A percentile compares a stretch with the other conserved stretches of the same genome.
These are phyloP conservation scores for Cenopis cana DNA, from an alignment of 2,888 invertebrate genomes.

Conservation along the genomic window DNA sequence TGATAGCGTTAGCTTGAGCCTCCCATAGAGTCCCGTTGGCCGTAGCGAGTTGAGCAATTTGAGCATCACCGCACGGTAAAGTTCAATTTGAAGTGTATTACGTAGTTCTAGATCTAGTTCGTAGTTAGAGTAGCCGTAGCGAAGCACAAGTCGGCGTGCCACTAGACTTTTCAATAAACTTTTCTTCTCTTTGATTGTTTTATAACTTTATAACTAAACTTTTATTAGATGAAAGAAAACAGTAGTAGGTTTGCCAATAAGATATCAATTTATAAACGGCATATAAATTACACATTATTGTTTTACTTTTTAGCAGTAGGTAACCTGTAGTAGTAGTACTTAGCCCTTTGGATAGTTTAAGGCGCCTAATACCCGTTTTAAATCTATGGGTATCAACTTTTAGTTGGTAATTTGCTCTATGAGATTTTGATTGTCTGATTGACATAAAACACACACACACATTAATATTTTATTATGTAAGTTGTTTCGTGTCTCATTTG, in stretches of 20 bases:
- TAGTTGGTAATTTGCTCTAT: constrained; percentile 18
- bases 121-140: constrained; percentile 55
- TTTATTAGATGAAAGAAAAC: background rate
- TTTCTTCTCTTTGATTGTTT: background rate
- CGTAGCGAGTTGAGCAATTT: constrained; percentile 74
- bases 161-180: constrained; percentile 24
- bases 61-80: constrained; percentile 82
- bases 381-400: background rate
- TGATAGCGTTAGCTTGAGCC: constrained; percentile 76
- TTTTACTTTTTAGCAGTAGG: constrained; percentile 1
- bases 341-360: background rate
- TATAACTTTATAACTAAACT: background rate
- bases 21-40: constrained; percentile 73
- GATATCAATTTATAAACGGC: background rate
- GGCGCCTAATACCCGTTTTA: constrained; percentile 10
- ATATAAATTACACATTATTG: background rate
- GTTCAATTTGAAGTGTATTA: constrained; percentile 67
- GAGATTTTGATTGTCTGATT: constrained; percentile 3
- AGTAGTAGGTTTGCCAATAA: background rate
- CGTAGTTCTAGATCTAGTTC: constrained; percentile 58
- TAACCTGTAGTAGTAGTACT: background rate
- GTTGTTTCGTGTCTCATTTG: constrained; percentile 46
- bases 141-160: constrained; percentile 8
- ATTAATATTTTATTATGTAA: constrained; percentile 39
- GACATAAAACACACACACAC: constrained; percentile 25